Evolutionary conservation across 2,888 invertebrate species (phyloP), one percentile per base, ranked within the genome.

Genomic region (Mylabris sibirica): DNA sequence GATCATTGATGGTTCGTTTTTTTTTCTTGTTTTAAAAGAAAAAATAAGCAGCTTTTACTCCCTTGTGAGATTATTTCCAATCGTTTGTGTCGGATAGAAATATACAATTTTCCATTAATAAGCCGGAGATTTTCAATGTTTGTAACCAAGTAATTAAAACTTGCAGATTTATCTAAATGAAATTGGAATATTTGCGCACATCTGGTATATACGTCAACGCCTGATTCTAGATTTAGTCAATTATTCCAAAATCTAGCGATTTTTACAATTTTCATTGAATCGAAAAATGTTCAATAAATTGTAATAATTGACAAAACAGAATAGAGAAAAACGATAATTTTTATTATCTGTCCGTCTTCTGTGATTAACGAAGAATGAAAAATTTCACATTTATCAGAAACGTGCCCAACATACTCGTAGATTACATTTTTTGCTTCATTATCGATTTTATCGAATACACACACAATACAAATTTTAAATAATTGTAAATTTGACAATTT

Each of bases 331-430:
- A 17, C 49, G 11, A 24, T 57, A 14, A 14, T 26, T 24, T 57
- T 26, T 57, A 26, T 57, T 14, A 14, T 26, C 24, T 26, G 22
- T 11, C 20, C n/a, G n/a, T 30, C 12, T 22, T 4, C 22, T 12
- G 24, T n/a, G 57, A 57, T 26, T 57, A 57, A 57, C n/a, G 57
- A 57, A 26, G 26, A 14, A 57, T 57, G 26, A 57, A 57, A 26
- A 57, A 26, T n/a, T 57, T 57, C 57, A 57, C 24, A 57, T 57
- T 26, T 26, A 57, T 14, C 26, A 24, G n/a, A 26, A 57, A 14
- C 26, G 26, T 26, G 53, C 14, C 24, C 57, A 6, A 26, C 30
- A 30, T 30, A 30, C 30, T 24, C 57, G 24, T 14, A 57, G 57
- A 57, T 57, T 57, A 26, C 4, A n/a, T 3, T 57, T n/a, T 4